Base-by-base conservation (phyloP, 2,888 invertebrate genomes). In the Pseudanteris insignis region DNA sequence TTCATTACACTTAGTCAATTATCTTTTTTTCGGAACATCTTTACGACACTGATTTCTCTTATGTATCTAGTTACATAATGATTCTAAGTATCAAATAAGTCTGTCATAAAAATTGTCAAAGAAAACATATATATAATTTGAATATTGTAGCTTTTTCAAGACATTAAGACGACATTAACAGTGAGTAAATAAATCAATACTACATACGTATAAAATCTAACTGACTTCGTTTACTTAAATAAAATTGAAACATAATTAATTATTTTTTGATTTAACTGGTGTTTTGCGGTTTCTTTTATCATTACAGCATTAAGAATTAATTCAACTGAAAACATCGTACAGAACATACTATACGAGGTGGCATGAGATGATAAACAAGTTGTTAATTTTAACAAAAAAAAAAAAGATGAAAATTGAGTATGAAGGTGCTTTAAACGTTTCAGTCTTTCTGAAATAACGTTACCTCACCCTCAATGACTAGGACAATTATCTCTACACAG, bases 401-500 rank as follows among this genome's bases (percentile, higher is more conserved):
- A 18, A 4, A 18, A 18, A 4, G 18, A 18, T 6, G 18, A 3
- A 3, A 18, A 6, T 18, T 6, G 18, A 18, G 18, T 18, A 18
- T 18, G 18, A 18, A 6, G 3, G 18, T 18, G 18, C 18, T 18
- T 18, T 6, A 18, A 6, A 26, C 2, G 5, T 4, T n/a, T 26
- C 8, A 2, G 26, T 26, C 26, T 26, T n/a, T 4, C 2, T 26
- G n/a, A 26, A 4, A 26, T 26, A 26, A n/a, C 26, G n/a, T 26
- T n/a, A 26, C 6, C 8, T 26, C n/a, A 26, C 63, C 65, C 70
- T 51, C 47, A 70, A 70, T 51, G 71, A 75, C 74, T 75, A 74
- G 74, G 70, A 70, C 50, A 48, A 63, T 67, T 65, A 63, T 71
- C 65, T 70, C 70, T 78, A 79, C 58, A 79, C 75, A 28, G 73